Evolutionary conservation across 2,113 vertebrate genomes (phyloP).

Genomic region (Oreotrochilus melanogaster): DNA sequence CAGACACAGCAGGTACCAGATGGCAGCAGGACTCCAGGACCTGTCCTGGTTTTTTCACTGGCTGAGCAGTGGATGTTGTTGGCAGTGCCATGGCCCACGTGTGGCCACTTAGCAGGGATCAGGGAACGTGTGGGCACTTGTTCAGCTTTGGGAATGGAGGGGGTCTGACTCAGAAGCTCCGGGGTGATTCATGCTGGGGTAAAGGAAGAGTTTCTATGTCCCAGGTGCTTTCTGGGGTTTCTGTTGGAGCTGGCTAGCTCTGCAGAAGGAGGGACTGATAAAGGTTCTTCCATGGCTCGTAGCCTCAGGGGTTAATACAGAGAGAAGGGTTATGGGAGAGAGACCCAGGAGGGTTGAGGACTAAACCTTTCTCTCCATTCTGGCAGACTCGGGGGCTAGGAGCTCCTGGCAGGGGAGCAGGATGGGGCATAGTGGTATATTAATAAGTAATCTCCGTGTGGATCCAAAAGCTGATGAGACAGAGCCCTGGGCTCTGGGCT

Average conservation of each 20-base stretch:
- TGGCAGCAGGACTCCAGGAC: conserved; percentile 3
- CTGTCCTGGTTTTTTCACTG: not conserved
- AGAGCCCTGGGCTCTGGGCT: not conserved
- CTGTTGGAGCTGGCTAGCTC: not conserved
- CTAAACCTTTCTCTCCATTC: not conserved
- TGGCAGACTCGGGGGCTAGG: not conserved
- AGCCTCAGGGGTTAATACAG: not conserved
- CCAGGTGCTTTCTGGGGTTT: not conserved
- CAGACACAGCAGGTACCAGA: conserved; percentile 33
- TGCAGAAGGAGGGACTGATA: not conserved
- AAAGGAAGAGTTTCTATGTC: conserved; percentile 8
- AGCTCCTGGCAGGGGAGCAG: not conserved
- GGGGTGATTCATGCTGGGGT: conserved; percentile 55
- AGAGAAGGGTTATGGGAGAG: not conserved
- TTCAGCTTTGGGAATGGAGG: not conserved
- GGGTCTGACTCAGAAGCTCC: conserved; percentile 53
- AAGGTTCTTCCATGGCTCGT: not conserved
- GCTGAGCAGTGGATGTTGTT: not conserved
- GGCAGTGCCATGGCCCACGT: not conserved
- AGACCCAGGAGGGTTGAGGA: not conserved
- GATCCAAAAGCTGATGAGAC: conserved; percentile 22
- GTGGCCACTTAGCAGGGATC: not conserved
- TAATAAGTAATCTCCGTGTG: not conserved
- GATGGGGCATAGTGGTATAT: not conserved
- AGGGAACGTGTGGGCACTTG: not conserved